Conservation (phyloP, 2,888 invertebrate species). For the Tetranychus truncatus region DNA sequence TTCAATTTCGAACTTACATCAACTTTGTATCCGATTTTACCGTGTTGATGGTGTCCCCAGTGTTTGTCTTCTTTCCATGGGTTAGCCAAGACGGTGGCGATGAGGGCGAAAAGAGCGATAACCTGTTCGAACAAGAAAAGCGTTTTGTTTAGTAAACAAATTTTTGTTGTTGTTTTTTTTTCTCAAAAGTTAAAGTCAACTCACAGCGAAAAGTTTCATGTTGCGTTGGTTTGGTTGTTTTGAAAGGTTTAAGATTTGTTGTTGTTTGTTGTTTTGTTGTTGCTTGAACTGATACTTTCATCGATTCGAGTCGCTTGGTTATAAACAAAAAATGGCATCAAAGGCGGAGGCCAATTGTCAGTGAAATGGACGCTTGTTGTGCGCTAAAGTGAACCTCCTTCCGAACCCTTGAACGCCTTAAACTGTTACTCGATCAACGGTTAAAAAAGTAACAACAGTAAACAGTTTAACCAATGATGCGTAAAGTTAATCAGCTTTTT, state of each 20-base stretch:
- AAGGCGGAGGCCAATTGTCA: neutral
- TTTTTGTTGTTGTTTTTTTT: too few relatives aligned
- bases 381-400: neutral
- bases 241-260: neutral
- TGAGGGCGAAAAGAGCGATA: neutral
- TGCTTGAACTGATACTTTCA: neutral
- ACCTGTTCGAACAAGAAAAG: neutral
- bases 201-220: neutral
- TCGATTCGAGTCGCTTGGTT: neutral
- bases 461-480: neutral
- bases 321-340: neutral
- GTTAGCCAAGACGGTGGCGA: neutral
- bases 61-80: neutral
- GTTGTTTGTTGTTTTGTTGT: neutral
- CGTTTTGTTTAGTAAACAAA: neutral
- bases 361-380: neutral
- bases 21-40: constrained; percentile 8
- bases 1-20: neutral
- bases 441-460: neutral
- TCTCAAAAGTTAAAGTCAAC: neutral
- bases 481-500: neutral
- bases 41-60: constrained; percentile 3
- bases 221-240: neutral
- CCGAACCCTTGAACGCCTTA: neutral
- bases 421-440: neutral